These are phyloP conservation scores for Parazoanthus swiftii DNA, from an alignment of 92 coral and sea anemone genomes.

Conservation along the genomic window DNA sequence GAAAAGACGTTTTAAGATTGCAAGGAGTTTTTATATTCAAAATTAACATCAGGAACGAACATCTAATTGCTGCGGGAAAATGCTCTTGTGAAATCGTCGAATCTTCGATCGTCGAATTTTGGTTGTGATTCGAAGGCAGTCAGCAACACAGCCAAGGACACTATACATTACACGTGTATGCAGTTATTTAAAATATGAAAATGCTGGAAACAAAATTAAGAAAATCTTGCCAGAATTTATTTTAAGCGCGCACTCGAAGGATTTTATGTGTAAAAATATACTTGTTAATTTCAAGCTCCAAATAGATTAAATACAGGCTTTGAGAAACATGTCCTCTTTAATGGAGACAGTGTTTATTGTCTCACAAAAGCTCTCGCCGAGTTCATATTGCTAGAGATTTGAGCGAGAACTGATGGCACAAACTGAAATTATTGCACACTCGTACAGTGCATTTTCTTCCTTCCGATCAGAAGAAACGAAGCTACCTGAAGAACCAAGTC, in stretches of 20 bases:
- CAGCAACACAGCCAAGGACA: conserved; percentile 7
- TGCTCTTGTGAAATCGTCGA: conserved; percentile 37
- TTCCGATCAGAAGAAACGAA: conserved; percentile 46
- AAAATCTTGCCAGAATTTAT: conserved; percentile 1
- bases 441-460: conserved; percentile 80
- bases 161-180: conserved; percentile 39
- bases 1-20: conserved; percentile 26
- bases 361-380: conserved; percentile 28
- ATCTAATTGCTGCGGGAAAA: background rate
- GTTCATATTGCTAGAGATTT: conserved; percentile 13
- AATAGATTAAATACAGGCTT: background rate
- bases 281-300: conserved; percentile 16
- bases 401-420: conserved; percentile 69
- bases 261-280: conserved; percentile 1
- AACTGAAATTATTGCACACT: conserved; percentile 83
- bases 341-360: conserved; percentile 41
- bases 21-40: conserved; percentile 11
- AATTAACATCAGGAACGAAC: background rate
- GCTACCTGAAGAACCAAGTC: conserved; percentile 43
- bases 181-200: conserved; percentile 41
- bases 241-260: conserved; percentile 27
- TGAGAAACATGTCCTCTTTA: conserved; percentile 1
- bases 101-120: conserved; percentile 16
- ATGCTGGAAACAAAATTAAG: conserved; percentile 6
- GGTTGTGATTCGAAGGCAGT: conserved; percentile 1